Base-by-base conservation (phyloP, 2,888 invertebrate genomes). In the Hyalella azteca region DNA sequence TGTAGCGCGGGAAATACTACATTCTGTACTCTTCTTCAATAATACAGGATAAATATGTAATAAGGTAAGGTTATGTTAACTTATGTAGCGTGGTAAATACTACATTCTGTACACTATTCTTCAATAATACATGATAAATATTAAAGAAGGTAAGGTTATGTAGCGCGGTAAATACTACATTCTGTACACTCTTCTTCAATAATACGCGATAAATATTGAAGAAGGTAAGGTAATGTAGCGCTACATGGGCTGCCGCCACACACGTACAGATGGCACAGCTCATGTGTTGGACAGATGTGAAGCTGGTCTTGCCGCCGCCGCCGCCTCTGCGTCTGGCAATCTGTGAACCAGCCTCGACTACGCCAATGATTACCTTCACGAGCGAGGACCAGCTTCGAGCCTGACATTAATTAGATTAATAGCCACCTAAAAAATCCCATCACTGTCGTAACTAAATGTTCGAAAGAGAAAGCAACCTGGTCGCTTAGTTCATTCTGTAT, bases 391-490 rank as follows among this genome's bases (percentile, higher is more conserved):
- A 36, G 39, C 66, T 32, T 66, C 4, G 36, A 11, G 32, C 36
- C 36, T 66, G 66, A 66, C 66, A 66, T 66, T 66, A 66, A 66
- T 66, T 66, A 66, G 66, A 66, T 66, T 66, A 66, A 66, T 66
- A 66, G 66, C 66, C 36, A 54, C 22, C 36, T 32, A 66, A 66
- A 36, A 66, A 66, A 36, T 66, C 66, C 36, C 32, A 66, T 66
- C 36, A 66, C 66, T 66, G 66, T 66, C 66, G 66, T 19, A n/a
- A 39, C 36, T 66, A 66, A 66, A 66, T 66, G 66, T 66, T 36
- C 32, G 9, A n/a, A 32, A 36, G 36, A 66, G 66, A 66, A 36
- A 66, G 66, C 66, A 29, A 36, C 29, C 36, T 66, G 13, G 66
- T 66, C 29, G 26, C 13, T 29, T 66, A 32, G 29, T n/a, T 32